Evolutionary conservation across 2,888 invertebrate genomes (phyloP), one percentile per base, ranked within the genome.

Genomic region (Exephanes ischioxanthus): DNA sequence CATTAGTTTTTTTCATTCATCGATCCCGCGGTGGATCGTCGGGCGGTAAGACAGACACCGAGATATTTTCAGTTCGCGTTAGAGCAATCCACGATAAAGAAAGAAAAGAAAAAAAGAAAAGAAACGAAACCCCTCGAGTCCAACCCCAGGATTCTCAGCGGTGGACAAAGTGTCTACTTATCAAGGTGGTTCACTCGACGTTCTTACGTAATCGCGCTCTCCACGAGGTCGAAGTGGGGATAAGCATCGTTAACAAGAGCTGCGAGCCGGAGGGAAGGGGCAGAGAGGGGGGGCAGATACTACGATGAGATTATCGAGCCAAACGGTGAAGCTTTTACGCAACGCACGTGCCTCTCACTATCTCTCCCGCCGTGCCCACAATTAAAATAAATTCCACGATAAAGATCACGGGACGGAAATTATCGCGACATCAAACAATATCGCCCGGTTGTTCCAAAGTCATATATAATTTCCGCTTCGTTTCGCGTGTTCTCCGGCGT

Each of bases 171-270:
- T 16, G 16, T 61, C 14, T 33, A 9, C 22, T 51, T 75, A 19
- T 19, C 41, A 45, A 75, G 61, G 67, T 75, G 68, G 14, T 61
- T 75, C 33, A 48, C 55, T 79, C 79, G 53, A 37, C 33, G 58
- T 75, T 68, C 41, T 79, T 83, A 66, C 76, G 77, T 77, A 84
- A 84, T 77, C 19, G 33, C 33, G 37, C 48, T 48, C 41, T 79
- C 89, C 89, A 88, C 89, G 85, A 90, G 89, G 89, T 70, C 67
- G 82, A 72, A 26, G 41, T 3, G 33, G 73, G 86, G 86, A 88
- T 88, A 85, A 89, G 85, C 83, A 81, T 88, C 86, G 86, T 87
- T 87, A 86, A 88, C 87, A 77, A 61, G 70, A 51, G 45, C 14
- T 9, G 53, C 53, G 53, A 53, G 51, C 3, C n/a, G 4, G 14